Base-by-base conservation (phyloP, 2,113 vertebrate genomes). In the Arizona elegans region DNA sequence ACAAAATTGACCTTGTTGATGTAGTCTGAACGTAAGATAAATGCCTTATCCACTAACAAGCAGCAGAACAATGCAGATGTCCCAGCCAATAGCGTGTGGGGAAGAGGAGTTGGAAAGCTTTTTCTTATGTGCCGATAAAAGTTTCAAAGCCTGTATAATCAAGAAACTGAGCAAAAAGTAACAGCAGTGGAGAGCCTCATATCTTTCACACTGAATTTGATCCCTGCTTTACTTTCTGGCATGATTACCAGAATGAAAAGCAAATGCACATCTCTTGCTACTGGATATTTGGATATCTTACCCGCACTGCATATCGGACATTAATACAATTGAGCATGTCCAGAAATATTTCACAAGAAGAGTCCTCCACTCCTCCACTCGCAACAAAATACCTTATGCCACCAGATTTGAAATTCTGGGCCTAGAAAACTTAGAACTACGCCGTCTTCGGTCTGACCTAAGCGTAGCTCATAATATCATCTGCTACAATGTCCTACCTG, bases 1-100 rank as follows among this genome's bases (percentile, higher is more conserved):
- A 92, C 96, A 96, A 95, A 96, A 96, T 96, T 97, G 96, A 97
- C 96, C 96, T 96, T 96, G 94, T 96, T 96, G 95, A 96, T 96
- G 90, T 95, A 95, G 94, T 95, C 93, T 95, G 95, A 94, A 91
- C n/a, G 53, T 95, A 95, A 94, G 95, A 95, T 96, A 89, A 95
- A 87, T 95, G 92, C 87, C 94, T 97, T 96, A 96, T 96, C 96
- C 91, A 52, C 91, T 97, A 96, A 96, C 94, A 93, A 97, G 93
- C 92, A 88, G 53, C 93, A 93, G 91, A 96, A 92, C 92, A 93
- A 62, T 53, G 33, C 52, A 91, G 92, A 91, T 95, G 94, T 96
- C 95, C 91, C 50, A 88, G 93, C 91, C 50, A 15, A 81, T 81
- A 91, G 65, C 90, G 86, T 91, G 50, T 24, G 58, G 24, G 92